Evolutionary conservation across 1,140 invertebrate genomes (phyloP).

Genomic region (Zeugodacus cucurbitae): DNA sequence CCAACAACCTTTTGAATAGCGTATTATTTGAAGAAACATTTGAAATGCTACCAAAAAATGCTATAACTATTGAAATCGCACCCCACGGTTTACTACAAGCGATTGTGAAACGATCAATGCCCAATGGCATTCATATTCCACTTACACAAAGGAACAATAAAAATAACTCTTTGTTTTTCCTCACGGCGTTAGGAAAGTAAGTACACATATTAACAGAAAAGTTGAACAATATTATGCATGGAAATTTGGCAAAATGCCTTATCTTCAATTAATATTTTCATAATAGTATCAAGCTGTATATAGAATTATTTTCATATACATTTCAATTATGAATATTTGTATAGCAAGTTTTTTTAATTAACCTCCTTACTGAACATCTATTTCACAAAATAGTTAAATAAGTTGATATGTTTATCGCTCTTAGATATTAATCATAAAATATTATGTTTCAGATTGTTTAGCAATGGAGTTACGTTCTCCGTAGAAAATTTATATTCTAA

Average conservation of each 20-base stretch:
- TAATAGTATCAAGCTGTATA: no score
- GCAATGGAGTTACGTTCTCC: constrained; percentile 67
- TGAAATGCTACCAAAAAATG: constrained; percentile 79
- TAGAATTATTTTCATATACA: no score
- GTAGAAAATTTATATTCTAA: constrained; percentile 71
- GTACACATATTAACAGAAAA: constrained; percentile 51
- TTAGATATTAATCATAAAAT: no score
- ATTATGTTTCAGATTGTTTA: constrained; percentile 57
- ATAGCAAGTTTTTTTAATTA: no score
- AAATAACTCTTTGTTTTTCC: constrained; percentile 78
- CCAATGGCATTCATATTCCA: constrained; percentile 75
- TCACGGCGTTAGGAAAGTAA: constrained; percentile 79
- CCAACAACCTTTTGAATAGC: constrained; percentile 87
- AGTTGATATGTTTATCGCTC: no score
- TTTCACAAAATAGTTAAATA: no score
- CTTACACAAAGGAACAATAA: constrained; percentile 81
- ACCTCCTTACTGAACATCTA: no score
- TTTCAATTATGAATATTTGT: no score
- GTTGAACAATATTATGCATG: background rate
- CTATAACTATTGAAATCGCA: constrained; percentile 83
- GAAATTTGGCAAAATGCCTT: no score
- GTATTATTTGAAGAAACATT: constrained; percentile 89
- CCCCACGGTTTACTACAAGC: constrained; percentile 84
- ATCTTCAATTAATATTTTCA: no score
- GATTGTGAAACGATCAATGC: constrained; percentile 74